Conservation (phyloP, 1,140 invertebrate species). For the Steinernema feltiae region DNA sequence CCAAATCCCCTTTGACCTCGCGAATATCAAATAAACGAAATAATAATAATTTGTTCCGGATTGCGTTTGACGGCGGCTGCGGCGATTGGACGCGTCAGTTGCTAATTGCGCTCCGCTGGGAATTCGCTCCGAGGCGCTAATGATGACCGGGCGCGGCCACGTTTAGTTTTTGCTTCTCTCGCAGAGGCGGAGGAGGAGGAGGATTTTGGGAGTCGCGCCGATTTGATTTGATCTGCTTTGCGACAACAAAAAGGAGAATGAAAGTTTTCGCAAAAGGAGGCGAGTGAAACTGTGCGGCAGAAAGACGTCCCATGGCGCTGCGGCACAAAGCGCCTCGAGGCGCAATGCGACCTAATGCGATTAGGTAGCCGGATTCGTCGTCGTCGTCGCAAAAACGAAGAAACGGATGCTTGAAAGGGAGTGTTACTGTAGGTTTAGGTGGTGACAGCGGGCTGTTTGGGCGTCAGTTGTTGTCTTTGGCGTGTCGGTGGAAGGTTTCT, state of each 20-base stretch:
- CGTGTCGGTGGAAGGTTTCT: too few relatives aligned
- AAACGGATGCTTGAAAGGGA: background rate
- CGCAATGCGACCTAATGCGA: background rate
- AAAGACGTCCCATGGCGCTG: background rate
- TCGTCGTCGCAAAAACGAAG: too few relatives aligned
- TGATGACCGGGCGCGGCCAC: background rate
- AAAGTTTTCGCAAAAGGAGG: too few relatives aligned
- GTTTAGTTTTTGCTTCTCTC: background rate
- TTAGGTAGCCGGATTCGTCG: constrained; percentile 6
- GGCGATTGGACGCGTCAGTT: too few relatives aligned
- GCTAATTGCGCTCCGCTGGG: background rate
- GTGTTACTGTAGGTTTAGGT: background rate
- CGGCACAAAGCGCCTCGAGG: constrained; percentile 7
- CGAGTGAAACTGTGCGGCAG: constrained; percentile 4
- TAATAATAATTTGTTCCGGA: too few relatives aligned
- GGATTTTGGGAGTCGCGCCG: background rate
- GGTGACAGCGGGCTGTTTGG: too few relatives aligned
- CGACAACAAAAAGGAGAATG: background rate
- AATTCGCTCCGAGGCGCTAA: background rate
- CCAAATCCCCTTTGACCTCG: too few relatives aligned
- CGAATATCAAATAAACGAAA: too few relatives aligned
- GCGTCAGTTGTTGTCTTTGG: too few relatives aligned
- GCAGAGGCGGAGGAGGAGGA: too few relatives aligned
- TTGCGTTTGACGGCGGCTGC: too few relatives aligned
- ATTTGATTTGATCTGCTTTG: background rate